Evolutionary conservation across 2,797 vertebrate genomes (phyloP).

Genomic region (Rachycentron canadum): DNA sequence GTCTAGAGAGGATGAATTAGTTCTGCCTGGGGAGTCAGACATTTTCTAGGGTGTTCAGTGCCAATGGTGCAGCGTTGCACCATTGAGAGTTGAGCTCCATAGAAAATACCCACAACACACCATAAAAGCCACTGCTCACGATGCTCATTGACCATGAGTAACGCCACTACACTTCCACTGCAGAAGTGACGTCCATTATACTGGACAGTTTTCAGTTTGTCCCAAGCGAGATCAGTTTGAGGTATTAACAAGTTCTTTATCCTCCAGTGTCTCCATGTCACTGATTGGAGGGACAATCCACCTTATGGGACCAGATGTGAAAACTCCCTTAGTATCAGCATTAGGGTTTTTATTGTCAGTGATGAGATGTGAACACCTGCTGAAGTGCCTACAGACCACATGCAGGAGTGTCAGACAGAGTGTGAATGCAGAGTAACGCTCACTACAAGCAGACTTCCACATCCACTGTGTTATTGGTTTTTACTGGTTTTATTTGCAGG

Average conservation of each 20-base stretch:
- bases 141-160: slow-evolving; percentile 61
- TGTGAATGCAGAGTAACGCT: too few species aligned
- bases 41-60: slow-evolving; percentile 47
- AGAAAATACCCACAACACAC: slow-evolving; percentile 44
- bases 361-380: background rate
- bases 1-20: slow-evolving; percentile 37
- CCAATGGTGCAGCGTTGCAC: slow-evolving; percentile 48
- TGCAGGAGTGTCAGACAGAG: too few species aligned
- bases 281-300: background rate
- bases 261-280: background rate
- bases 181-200: slow-evolving; percentile 18
- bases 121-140: slow-evolving; percentile 32
- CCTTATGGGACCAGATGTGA: background rate
- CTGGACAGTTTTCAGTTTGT: background rate
- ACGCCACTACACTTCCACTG: slow-evolving; percentile 13
- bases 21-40: slow-evolving; percentile 36
- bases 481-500: too few species aligned
- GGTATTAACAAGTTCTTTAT: background rate
- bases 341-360: background rate
- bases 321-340: slow-evolving; percentile 5
- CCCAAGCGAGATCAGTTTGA: background rate
- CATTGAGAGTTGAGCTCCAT: slow-evolving; percentile 5
- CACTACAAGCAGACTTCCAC: too few species aligned
- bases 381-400: too few species aligned
- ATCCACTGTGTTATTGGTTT: too few species aligned